These are phyloP conservation scores for Actinemys pallida DNA, from an alignment of 2,113 vertebrate species.

Conservation along the genomic window DNA sequence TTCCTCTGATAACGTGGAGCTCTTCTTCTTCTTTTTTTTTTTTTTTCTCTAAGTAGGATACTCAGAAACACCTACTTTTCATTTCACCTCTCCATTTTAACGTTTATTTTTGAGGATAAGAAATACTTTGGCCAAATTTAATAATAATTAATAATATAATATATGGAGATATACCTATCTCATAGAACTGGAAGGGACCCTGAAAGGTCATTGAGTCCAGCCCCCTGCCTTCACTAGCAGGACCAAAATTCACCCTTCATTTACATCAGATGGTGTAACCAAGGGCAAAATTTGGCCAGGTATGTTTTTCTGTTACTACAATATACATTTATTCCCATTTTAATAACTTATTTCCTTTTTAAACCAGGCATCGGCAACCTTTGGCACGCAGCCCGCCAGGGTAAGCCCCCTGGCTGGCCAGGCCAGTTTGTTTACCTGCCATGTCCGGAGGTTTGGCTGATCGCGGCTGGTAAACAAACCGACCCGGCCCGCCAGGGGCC, in stretches of 20 bases:
- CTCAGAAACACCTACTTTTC: background rate
- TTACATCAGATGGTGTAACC: slow-evolving; percentile 45
- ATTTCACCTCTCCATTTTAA: slow-evolving; percentile 25
- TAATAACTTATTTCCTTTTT: background rate
- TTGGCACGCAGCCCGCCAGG: too few species aligned
- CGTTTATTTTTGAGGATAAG: background rate
- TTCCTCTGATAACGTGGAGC: background rate
- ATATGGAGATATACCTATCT: too few species aligned
- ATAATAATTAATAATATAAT: too few species aligned
- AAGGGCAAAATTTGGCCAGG: background rate
- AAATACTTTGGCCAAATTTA: background rate
- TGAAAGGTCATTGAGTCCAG: too few species aligned
- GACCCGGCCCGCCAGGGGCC: too few species aligned
- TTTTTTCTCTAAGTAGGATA: background rate
- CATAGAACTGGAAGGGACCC: too few species aligned
- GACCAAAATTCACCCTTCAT: slow-evolving; percentile 5
- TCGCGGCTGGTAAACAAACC: too few species aligned
- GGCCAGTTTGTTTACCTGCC: too few species aligned
- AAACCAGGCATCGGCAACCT: too few species aligned
- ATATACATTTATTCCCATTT: background rate
- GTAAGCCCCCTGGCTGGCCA: too few species aligned
- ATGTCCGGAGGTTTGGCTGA: too few species aligned
- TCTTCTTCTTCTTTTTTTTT: background rate
- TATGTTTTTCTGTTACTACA: slow-evolving; percentile 38
- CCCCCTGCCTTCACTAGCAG: too few species aligned